Conservation (phyloP, 2,113 vertebrate genomes). For the human region GRCh38 chr18:23275501-23276000, state of each 20-base stretch:
- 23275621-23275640: no score
- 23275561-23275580: not conserved
- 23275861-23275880: not conserved
- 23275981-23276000: no score
- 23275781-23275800: not conserved
- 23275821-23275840: not conserved
- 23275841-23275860: not conserved
- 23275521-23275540: not conserved
- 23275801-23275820: not conserved
- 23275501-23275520: not conserved
- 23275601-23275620: no score
- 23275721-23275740: not conserved
- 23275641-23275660: not conserved
- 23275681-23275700: not conserved
- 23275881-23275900: not conserved
- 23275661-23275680: not conserved
- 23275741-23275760: not conserved
- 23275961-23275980: not conserved
- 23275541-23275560: not conserved
- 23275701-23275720: not conserved
- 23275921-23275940: not conserved
- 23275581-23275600: not conserved
- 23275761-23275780: not conserved
- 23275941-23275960: not conserved
- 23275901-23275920: not conserved